phyloP scores from a whole-genome alignment of 2,888 invertebrate species.

The Athalia circularis region DNA sequence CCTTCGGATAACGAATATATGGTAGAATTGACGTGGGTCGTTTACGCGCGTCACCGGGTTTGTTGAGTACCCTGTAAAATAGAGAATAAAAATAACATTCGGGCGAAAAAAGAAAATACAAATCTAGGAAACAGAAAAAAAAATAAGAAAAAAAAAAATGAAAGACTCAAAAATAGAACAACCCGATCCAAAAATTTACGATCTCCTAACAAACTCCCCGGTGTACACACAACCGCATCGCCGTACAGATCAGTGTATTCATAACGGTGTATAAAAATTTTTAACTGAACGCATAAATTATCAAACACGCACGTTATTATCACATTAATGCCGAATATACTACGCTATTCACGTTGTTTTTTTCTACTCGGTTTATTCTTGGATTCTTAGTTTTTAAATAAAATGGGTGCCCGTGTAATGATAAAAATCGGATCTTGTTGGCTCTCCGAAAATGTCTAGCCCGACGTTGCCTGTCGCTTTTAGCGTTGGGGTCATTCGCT shows the following conservation, averaged over 20 bases:
- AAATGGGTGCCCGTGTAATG: too few species aligned
- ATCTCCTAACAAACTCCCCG: constrained; percentile 4
- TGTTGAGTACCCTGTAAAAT: neutral
- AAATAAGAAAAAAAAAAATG: neutral
- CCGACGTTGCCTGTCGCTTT: too few species aligned
- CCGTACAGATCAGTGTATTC: neutral
- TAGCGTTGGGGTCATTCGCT: too few species aligned
- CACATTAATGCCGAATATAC: neutral
- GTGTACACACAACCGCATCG: constrained; percentile 10
- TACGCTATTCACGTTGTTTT: neutral
- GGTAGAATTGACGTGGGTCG: neutral
- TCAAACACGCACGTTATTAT: neutral
- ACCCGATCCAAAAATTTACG: constrained; percentile 6
- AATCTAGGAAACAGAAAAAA: neutral
- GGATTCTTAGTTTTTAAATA: too few species aligned
- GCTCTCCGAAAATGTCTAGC: too few species aligned
- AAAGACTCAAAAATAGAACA: neutral
- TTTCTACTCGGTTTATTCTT: neutral
- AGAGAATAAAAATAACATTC: too few species aligned
- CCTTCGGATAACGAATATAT: neutral
- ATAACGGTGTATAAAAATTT: constrained; percentile 9
- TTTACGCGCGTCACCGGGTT: constrained; percentile 17
- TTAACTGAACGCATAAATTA: neutral
- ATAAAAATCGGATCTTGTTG: too few species aligned
- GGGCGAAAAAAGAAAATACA: too few species aligned